A percentile compares a stretch with the other conserved stretches of the same genome.
These are phyloP conservation scores for Microcebus griseorufus DNA, from an alignment of 2,113 vertebrate genomes.

Conservation along the genomic window DNA sequence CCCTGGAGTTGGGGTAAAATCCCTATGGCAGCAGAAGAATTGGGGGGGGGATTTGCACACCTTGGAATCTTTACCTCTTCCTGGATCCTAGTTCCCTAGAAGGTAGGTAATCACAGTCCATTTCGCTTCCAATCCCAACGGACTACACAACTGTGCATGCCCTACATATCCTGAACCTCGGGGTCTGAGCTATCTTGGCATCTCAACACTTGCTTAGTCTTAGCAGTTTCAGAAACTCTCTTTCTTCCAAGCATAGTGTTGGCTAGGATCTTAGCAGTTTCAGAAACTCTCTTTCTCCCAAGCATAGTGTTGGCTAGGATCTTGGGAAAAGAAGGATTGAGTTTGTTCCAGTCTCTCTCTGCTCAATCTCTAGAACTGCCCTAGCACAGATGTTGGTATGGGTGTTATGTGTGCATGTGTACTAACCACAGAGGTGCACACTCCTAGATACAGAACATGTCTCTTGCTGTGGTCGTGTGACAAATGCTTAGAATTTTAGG, in stretches of 20 bases:
- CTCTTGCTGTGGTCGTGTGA: constrained; percentile 82
- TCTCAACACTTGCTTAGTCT: constrained; percentile 27
- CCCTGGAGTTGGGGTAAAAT: constrained; percentile 45
- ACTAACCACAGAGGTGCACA: constrained; percentile 56
- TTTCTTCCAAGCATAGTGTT: neutral
- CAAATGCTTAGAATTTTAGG: constrained; percentile 84
- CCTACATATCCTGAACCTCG: neutral
- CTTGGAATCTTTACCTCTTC: constrained; percentile 52
- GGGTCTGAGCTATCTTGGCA: constrained; percentile 38
- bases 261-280: constrained; percentile 25
- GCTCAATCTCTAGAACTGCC: constrained; percentile 61
- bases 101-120: constrained; percentile 24
- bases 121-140: constrained; percentile 47
- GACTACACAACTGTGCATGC: neutral
- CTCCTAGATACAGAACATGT: constrained; percentile 81
- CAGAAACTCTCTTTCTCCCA: neutral
- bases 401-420: constrained; percentile 66
- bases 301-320: neutral
- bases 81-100: constrained; percentile 57
- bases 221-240: constrained; percentile 45
- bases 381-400: constrained; percentile 75
- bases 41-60: neutral
- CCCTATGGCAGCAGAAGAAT: constrained; percentile 37
- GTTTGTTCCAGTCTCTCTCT: constrained; percentile 53
- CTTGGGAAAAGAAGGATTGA: constrained; percentile 48